Evolutionary conservation across 2,797 vertebrate species (phyloP), one percentile per base, ranked within the genome.

Genomic region (Petrocephalus schoutedeni): DNA sequence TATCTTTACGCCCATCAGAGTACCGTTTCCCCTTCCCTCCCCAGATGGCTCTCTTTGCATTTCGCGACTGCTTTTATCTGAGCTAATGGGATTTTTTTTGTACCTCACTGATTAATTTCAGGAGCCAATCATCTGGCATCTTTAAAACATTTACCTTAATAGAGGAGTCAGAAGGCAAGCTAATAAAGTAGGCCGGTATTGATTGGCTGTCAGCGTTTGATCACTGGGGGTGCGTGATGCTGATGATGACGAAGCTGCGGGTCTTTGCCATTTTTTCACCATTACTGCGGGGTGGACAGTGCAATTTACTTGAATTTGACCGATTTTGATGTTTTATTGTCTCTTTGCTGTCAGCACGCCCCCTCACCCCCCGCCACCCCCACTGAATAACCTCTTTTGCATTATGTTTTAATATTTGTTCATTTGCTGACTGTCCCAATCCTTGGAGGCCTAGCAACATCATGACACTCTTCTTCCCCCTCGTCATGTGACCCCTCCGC

Each of bases 81-180:
- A 54, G 49, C 45, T 49, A 84, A 84, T 84, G 7, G 80, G 49
- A 84, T 84, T 84, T 53, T 28, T 45, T 84, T 51, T 16, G 21
- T 54, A 23, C n/a, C 80, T 84, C 45, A n/a, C 51, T 54, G 45
- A 54, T 84, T 84, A 84, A 84, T 84, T 84, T 54, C 80, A 84
- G 45, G 80, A 84, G 80, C 45, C 49, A 54, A 84, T 84, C 45
- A 80, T 51, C 80, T 84, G 80, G 49, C 51, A 84, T 54, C n/a
- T 84, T 51, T 84, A 54, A 84, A 84, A 84, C 80, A 84, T 84
- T 51, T 54, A 84, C 80, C 80, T 53, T 84, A 84, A 84, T 54
- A 84, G 80, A 84, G 45, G 51, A 51, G 80, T 54, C 74, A 80
- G 74, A 80, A 80, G 74, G 80, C 51, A 5, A 54, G 49, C 80